phyloP scores from a whole-genome alignment of 2,888 invertebrate species.

The Thumatha senex region DNA sequence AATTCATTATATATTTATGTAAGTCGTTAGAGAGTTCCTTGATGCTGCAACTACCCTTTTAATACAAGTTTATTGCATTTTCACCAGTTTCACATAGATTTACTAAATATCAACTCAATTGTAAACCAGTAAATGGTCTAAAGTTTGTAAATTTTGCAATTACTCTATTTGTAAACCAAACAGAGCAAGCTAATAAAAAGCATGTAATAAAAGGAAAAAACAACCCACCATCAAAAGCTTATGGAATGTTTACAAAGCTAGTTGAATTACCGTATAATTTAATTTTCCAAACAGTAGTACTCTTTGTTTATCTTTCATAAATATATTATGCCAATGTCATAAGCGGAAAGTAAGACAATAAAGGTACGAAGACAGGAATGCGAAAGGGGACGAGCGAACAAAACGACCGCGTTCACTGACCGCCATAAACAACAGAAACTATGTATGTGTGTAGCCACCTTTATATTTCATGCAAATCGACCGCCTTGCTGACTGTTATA shows the following conservation, averaged over 20 bases:
- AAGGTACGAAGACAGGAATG: slow-evolving; percentile 78
- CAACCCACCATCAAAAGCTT: slow-evolving; percentile 17
- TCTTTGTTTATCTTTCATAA: slow-evolving; percentile 60
- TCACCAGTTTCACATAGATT: too few relatives aligned
- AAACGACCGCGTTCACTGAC: slow-evolving; percentile 65
- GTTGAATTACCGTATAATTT: slow-evolving; percentile 28
- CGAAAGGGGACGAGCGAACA: slow-evolving; percentile 61
- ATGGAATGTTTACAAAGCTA: slow-evolving; percentile 18
- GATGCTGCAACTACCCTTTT: too few relatives aligned
- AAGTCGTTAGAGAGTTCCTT: too few relatives aligned
- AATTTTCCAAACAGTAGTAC: slow-evolving; percentile 29
- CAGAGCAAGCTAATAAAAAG: too few relatives aligned
- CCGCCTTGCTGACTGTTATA: slow-evolving; percentile 48
- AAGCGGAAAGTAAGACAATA: slow-evolving; percentile 80
- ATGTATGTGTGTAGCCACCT: slow-evolving; percentile 79
- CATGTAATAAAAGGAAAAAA: neutral
- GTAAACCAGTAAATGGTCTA: too few relatives aligned
- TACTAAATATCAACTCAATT: too few relatives aligned
- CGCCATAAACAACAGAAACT: slow-evolving; percentile 80
- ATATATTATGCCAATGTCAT: slow-evolving; percentile 68
- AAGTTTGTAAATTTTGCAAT: too few relatives aligned
- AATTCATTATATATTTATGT: too few relatives aligned
- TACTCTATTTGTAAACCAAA: too few relatives aligned
- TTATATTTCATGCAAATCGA: slow-evolving; percentile 82
- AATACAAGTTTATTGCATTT: too few relatives aligned